phyloP scores from a whole-genome alignment of 2,113 vertebrate genomes.

The Dromaius novaehollandiae region DNA sequence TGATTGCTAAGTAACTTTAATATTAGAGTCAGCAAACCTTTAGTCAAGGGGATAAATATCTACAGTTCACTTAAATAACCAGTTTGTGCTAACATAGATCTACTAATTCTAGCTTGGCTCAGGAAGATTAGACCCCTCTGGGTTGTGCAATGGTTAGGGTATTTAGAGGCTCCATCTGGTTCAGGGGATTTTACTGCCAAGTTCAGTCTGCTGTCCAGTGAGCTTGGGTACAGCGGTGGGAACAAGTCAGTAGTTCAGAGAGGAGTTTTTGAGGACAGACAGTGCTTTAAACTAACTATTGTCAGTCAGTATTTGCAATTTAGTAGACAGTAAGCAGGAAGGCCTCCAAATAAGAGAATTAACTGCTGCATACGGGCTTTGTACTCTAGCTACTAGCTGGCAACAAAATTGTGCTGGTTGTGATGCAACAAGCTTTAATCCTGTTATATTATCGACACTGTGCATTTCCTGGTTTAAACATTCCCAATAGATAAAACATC shows the following conservation, averaged over 20 bases:
- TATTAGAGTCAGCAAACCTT: background rate
- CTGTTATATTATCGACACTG: background rate
- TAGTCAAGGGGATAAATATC: background rate
- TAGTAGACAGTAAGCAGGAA: background rate
- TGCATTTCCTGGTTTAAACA: background rate
- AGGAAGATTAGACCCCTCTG: background rate
- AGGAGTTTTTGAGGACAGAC: background rate
- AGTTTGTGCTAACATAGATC: background rate
- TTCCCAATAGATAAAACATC: background rate
- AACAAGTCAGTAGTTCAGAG: background rate
- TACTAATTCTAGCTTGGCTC: background rate
- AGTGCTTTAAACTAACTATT: background rate
- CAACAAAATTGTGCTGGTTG: constrained; percentile 23
- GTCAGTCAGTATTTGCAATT: background rate
- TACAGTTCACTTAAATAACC: background rate
- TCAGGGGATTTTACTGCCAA: background rate
- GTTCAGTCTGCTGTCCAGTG: background rate
- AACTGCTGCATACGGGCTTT: constrained; percentile 14
- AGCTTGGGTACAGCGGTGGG: background rate
- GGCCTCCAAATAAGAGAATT: background rate
- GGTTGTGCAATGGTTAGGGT: background rate
- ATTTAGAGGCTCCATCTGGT: background rate
- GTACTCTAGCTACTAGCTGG: background rate
- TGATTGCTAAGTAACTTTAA: background rate
- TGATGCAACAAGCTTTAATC: constrained; percentile 27